These are phyloP conservation scores for Melanaphis sacchari DNA, from an alignment of 1,140 invertebrate species.

Conservation along the genomic window DNA sequence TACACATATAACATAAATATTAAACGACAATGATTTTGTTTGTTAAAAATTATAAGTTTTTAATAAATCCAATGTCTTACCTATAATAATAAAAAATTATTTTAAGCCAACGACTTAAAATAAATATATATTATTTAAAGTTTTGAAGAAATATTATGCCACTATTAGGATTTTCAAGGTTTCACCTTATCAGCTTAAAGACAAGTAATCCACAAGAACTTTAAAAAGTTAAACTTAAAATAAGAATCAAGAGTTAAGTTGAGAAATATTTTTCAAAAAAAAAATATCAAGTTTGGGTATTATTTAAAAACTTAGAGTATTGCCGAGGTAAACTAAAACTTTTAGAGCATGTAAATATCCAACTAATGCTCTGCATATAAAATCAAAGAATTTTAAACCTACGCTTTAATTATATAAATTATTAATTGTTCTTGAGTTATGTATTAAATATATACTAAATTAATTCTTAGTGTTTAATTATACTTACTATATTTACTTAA, in stretches of 20 bases:
- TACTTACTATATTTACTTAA: neutral
- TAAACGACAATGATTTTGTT: no score
- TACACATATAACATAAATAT: no score
- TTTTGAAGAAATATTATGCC: neutral
- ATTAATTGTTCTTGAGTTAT: neutral
- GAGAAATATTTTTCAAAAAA: conserved; percentile 11
- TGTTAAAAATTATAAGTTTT: no score
- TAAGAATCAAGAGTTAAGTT: neutral
- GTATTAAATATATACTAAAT: neutral
- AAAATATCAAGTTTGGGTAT: neutral
- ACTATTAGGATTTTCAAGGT: neutral
- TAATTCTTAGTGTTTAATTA: neutral
- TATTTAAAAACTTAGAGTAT: conserved; percentile 18
- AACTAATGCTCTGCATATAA: neutral
- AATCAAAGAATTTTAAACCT: neutral
- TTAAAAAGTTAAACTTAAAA: neutral
- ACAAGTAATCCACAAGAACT: neutral
- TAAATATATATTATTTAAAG: neutral
- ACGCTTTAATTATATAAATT: neutral
- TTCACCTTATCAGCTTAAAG: neutral
- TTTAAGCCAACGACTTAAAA: neutral
- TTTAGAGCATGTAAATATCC: neutral
- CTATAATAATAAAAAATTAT: neutral
- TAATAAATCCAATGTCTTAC: no score
- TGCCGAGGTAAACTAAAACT: neutral